These are phyloP conservation scores for Muricea muricata DNA, from an alignment of 92 coral and sea anemone species.

Conservation along the genomic window DNA sequence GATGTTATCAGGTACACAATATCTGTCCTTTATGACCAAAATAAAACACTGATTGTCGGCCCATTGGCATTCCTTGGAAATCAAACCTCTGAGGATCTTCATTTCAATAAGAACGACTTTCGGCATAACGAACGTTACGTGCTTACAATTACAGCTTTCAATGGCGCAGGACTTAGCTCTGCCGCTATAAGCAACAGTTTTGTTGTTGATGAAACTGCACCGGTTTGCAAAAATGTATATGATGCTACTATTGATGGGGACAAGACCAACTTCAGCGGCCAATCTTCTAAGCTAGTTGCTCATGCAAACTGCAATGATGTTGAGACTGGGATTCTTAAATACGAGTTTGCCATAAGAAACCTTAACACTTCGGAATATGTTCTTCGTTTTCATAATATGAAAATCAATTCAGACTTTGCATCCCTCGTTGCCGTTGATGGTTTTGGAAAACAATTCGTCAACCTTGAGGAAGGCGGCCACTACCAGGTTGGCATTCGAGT, in stretches of 20 bases:
- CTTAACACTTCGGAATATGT: slow-evolving; percentile 44
- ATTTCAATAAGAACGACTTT: slow-evolving; percentile 27
- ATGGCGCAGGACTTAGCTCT: slow-evolving; percentile 73
- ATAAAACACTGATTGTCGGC: slow-evolving; percentile 40
- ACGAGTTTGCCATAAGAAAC: slow-evolving; percentile 81
- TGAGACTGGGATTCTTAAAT: slow-evolving; percentile 68
- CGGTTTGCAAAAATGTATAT: slow-evolving; percentile 77
- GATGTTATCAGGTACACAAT: slow-evolving; percentile 59
- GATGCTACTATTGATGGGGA: slow-evolving; percentile 61
- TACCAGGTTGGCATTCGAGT: slow-evolving; percentile 76
- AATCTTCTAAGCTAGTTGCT: slow-evolving; percentile 58
- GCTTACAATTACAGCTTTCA: slow-evolving; percentile 71
- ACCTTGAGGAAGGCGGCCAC: slow-evolving; percentile 67
- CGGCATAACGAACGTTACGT: slow-evolving; percentile 61
- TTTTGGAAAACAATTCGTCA: slow-evolving; percentile 51
- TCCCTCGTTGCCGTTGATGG: slow-evolving; percentile 77
- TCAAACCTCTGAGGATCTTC: slow-evolving; percentile 46
- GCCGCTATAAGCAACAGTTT: slow-evolving; percentile 78
- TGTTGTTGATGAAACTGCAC: slow-evolving; percentile 78
- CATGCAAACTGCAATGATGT: slow-evolving; percentile 79
- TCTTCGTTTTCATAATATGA: slow-evolving; percentile 78
- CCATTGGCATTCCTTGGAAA: slow-evolving; percentile 58
- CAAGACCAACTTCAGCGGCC: slow-evolving; percentile 64
- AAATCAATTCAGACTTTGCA: slow-evolving; percentile 45
- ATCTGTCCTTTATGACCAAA: slow-evolving; percentile 12